Base-by-base conservation (phyloP, 2,888 invertebrate species). In the Drosophila quinaria region DNA sequence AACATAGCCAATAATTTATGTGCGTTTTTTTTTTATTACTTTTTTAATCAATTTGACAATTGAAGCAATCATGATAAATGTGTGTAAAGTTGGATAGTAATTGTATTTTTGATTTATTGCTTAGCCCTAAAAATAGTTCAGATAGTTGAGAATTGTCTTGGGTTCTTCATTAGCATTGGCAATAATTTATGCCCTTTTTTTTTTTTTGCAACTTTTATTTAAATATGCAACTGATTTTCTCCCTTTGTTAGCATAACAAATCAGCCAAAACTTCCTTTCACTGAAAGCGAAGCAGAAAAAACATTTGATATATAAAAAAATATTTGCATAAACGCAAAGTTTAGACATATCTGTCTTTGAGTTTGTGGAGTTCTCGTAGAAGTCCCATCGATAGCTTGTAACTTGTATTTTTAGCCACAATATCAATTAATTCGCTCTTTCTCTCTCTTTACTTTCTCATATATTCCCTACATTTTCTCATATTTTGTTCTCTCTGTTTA, bases 261-360 rank as follows among this genome's bases (percentile, higher is more conserved):
- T 54, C 47, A 33, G 9, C 8, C 41, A 33, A 47, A 74, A 61
- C 72, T 74, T 71, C 73, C 73, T 74, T 76, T 70, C 59, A 74
- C 76, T 51, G 54, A 11, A 13, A 59, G 35, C 51, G 4, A 19
- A 29, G 33, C 29, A 41, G 8, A 56, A 15, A 52, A 9, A 42
- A 22, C 5, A 15, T n/a, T n/a, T n/a, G n/a, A n/a, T n/a, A n/a
- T n/a, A n/a, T 6, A 3, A 22, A 22, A 15, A 25, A 42, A 31
- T 13, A 68, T 69, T 69, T 69, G 62, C 69, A 74, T 68, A 72
- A 59, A 54, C 19, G 31, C 41, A 41, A 50, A 63, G 55, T 49
- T 52, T 55, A 60, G 29, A 35, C 8, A 58, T 66, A 56, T 39
- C 9, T n/a, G 19, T 33, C 4, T 6, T 22, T 9, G 4, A 31